A percentile compares a stretch with the other conserved stretches of the same genome.
phyloP scores from a whole-genome alignment of 2,888 invertebrate genomes.

The Terebella lapidaria region DNA sequence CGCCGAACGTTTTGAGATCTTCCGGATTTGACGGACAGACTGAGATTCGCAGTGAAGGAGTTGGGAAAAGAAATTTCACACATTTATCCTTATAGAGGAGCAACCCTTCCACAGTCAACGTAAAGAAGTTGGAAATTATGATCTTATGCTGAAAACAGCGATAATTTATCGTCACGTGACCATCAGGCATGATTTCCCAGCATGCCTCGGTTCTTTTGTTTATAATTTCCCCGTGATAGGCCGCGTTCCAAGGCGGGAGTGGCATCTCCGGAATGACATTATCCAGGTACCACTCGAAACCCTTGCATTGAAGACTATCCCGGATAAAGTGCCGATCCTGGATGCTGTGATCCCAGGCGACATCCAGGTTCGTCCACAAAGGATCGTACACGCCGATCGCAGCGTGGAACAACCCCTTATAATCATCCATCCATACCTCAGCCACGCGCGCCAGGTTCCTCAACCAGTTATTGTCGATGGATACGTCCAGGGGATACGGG shows the following conservation, averaged over 20 bases:
- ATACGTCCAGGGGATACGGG: conserved; percentile 91
- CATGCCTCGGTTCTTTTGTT: conserved; percentile 14
- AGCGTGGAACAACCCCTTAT: conserved; percentile 90
- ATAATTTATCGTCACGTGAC: conserved; percentile 15
- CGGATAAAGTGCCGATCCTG: neutral
- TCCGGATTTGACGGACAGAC: conserved; percentile 7
- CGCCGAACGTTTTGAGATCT: conserved; percentile 4
- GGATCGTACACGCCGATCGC: neutral
- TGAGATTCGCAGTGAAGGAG: conserved; percentile 7
- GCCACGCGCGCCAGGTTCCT: conserved; percentile 85
- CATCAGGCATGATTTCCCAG: conserved; percentile 17
- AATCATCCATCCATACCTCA: conserved; percentile 61
- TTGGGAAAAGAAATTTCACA: conserved; percentile 12
- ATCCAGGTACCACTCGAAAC: conserved; percentile 14
- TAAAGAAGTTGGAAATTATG: conserved; percentile 19
- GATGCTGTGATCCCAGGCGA: neutral
- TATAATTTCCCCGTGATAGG: conserved; percentile 8
- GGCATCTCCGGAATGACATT: conserved; percentile 10
- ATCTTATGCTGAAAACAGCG: conserved; percentile 20
- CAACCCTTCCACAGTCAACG: conserved; percentile 15
- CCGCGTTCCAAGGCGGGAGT: neutral
- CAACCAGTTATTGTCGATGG: conserved; percentile 90
- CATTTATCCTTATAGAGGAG: conserved; percentile 18
- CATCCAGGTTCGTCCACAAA: neutral
- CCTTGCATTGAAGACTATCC: conserved; percentile 9